Conservation (phyloP, 2,797 vertebrate genomes). For the Borostomias antarcticus region DNA sequence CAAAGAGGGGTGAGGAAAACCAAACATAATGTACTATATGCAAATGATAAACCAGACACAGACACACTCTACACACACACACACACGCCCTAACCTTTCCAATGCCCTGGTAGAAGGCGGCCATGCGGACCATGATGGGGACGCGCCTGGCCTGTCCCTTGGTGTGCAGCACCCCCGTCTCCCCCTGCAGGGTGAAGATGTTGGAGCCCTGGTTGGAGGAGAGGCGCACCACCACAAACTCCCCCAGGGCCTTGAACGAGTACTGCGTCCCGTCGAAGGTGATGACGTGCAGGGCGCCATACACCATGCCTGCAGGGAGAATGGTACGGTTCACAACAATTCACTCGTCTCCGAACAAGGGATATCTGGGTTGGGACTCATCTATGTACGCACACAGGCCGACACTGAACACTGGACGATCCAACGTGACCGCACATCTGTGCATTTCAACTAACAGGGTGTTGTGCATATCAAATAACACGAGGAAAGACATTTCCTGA, state of each 20-base stretch:
- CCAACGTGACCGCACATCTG: neutral
- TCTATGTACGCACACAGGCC: neutral
- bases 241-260: slow-evolving; percentile 80
- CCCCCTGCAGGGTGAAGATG: slow-evolving; percentile 84
- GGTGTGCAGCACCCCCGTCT: slow-evolving; percentile 63
- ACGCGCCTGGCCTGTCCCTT: slow-evolving; percentile 58
- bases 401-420: neutral
- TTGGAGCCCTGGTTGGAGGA: slow-evolving; percentile 79
- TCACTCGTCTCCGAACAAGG: neutral
- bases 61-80: slow-evolving; percentile 10
- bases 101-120: slow-evolving; percentile 81
- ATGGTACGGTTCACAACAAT: too few species aligned
- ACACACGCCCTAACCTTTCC: slow-evolving; percentile 73
- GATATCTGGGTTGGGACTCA: neutral
- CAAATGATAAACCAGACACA: neutral
- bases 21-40: too few species aligned
- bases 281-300: slow-evolving; percentile 80
- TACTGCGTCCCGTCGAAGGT: slow-evolving; percentile 81
- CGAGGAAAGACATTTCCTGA: too few species aligned
- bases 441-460: neutral
- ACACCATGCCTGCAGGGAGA: slow-evolving; percentile 72
- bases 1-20: too few species aligned
- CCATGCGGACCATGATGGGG: slow-evolving; percentile 76
- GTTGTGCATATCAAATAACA: neutral
- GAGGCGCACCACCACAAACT: slow-evolving; percentile 80